Evolutionary conservation across 2,888 invertebrate genomes (phyloP).

Genomic region (Tiliacea citrago): DNA sequence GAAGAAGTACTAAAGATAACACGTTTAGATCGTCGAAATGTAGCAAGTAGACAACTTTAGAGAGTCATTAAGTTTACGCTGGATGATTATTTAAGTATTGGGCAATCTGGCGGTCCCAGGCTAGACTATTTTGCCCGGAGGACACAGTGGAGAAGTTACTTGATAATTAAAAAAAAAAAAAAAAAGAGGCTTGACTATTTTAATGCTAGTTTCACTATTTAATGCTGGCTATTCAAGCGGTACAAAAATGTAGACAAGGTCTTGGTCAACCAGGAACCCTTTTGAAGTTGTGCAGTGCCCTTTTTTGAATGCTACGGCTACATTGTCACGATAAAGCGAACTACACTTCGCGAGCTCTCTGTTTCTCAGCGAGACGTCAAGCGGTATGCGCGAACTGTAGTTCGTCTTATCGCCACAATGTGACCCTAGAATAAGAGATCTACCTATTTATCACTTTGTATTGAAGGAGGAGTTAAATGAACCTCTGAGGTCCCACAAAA

Average conservation of each 20-base stretch:
- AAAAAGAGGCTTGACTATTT: neutral
- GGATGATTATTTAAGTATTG: neutral
- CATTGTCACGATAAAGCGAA: too few relatives aligned
- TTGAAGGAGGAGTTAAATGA: constrained; percentile 1
- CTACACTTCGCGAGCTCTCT: too few relatives aligned
- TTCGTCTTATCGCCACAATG: too few relatives aligned
- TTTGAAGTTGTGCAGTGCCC: constrained; percentile 1
- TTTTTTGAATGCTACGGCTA: neutral
- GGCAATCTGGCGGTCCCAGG: too few relatives aligned
- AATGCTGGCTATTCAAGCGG: neutral
- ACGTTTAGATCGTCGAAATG: neutral
- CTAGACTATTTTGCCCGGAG: neutral
- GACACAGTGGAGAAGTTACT: too few relatives aligned
- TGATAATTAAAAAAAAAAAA: too few relatives aligned
- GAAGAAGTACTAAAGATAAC: neutral
- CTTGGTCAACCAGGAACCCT: neutral
- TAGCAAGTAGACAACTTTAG: neutral
- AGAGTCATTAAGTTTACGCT: neutral
- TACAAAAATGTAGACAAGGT: neutral
- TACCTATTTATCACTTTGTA: constrained; percentile 18
- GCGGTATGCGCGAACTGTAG: too few relatives aligned
- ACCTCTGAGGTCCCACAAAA: neutral
- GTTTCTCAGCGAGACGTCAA: too few relatives aligned
- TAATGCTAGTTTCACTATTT: neutral
- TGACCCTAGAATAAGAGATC: neutral